These are phyloP conservation scores for Antedon mediterranea DNA, from an alignment of 53 echinoderm and acorn worm species.

Conservation along the genomic window DNA sequence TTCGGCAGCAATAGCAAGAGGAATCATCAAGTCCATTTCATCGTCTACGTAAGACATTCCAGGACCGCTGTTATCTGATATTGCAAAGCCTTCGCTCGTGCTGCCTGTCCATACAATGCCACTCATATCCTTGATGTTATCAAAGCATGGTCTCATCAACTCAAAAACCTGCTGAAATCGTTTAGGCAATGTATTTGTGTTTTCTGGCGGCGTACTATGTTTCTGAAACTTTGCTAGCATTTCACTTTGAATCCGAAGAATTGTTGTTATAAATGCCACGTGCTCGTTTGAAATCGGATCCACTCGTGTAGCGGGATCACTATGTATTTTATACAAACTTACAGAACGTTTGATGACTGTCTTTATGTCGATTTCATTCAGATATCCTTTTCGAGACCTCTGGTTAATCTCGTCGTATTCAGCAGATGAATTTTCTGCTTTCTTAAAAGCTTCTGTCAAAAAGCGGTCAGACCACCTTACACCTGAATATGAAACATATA, in stretches of 20 bases:
- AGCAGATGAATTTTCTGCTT: neutral
- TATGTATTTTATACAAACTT: neutral
- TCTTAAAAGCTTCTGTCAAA: neutral
- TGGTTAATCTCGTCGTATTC: neutral
- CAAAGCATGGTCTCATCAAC: neutral
- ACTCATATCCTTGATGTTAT: neutral
- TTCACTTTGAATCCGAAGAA: neutral
- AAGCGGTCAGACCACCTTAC: too few species aligned
- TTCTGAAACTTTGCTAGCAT: neutral
- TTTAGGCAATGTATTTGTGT: neutral
- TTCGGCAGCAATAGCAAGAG: neutral
- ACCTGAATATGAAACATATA: too few species aligned
- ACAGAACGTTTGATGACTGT: neutral
- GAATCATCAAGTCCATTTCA: slow-evolving; percentile 10
- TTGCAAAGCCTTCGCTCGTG: slow-evolving; percentile 7
- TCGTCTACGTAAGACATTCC: neutral
- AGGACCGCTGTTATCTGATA: neutral
- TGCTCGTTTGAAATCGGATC: neutral
- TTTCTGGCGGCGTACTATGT: neutral
- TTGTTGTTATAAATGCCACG: neutral
- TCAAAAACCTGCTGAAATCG: neutral
- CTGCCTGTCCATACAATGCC: slow-evolving; percentile 3
- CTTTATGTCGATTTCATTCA: neutral
- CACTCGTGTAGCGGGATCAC: neutral
- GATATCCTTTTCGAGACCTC: neutral